Percentiles rank a stretch among this genome's conserved stretches.
Evolutionary conservation across 2,797 vertebrate species (phyloP).

Genomic region (Pachyuromys duprasi): DNA sequence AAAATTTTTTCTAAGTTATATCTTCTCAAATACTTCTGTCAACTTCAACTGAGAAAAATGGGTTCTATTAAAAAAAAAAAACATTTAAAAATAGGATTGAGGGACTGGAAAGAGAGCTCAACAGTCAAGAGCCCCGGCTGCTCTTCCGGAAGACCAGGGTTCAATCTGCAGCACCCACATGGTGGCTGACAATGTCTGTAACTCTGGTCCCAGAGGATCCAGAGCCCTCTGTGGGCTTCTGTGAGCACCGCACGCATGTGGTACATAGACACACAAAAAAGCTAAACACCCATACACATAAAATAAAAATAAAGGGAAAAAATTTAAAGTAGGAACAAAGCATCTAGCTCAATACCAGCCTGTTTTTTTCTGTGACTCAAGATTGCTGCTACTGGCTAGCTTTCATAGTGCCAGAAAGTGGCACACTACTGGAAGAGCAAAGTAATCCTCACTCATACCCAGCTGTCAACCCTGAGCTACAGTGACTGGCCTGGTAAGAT

Average conservation of each 20-base stretch:
- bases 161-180: background rate
- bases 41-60: slow-evolving; percentile 5
- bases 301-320: background rate
- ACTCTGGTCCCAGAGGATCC: background rate
- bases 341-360: background rate
- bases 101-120: background rate
- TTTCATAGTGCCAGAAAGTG: background rate
- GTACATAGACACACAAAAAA: background rate
- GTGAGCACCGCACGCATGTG: background rate
- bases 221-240: background rate
- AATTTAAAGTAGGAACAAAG: background rate
- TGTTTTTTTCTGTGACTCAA: background rate
- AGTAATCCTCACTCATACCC: background rate
- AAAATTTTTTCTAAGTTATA: slow-evolving; percentile 11
- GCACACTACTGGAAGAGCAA: background rate
- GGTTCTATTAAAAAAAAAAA: background rate
- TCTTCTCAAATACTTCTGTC: slow-evolving; percentile 41
- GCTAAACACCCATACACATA: background rate
- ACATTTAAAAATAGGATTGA: background rate
- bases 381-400: background rate
- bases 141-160: background rate
- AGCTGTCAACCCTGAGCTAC: background rate
- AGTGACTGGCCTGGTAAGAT: background rate
- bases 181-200: background rate
- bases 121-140: background rate